Conservation (phyloP, 2,888 invertebrate genomes). For the Brachycybe producta region DNA sequence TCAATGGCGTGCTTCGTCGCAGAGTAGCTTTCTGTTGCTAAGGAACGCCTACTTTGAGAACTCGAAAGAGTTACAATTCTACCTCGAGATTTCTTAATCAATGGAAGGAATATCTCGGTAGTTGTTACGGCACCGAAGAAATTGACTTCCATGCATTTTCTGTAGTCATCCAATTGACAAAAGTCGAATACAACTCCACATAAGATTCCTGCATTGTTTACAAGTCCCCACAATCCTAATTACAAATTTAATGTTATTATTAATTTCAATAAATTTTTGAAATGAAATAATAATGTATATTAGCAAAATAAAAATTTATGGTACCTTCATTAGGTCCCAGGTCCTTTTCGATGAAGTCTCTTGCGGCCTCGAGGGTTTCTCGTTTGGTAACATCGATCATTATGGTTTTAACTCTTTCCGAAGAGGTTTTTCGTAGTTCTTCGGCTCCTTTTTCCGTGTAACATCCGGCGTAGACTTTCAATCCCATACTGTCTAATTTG, state of each 20-base stretch:
- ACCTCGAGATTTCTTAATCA: conserved; percentile 8
- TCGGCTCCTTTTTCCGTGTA: background rate
- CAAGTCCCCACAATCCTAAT: conserved; percentile 11
- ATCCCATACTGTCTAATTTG: conserved; percentile 1
- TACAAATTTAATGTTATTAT: no score
- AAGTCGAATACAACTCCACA: background rate
- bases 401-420: background rate
- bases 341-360: background rate
- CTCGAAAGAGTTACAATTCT: conserved; percentile 7
- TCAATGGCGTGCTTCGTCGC: conserved; percentile 5
- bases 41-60: conserved; percentile 3
- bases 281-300: no score
- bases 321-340: conserved; percentile 5
- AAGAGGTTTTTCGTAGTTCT: background rate
- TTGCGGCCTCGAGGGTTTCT: background rate
- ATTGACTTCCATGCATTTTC: conserved; percentile 10
- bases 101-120: conserved; percentile 2
- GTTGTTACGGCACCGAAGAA: conserved; percentile 5
- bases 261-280: no score
- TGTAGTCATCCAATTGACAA: background rate
- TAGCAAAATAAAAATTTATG: no score
- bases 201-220: conserved; percentile 10
- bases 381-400: background rate
- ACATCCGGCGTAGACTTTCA: conserved; percentile 5
- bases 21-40: conserved; percentile 2